Conservation (phyloP, 2,113 vertebrate species). For the Dascyllus trimaculatus region DNA sequence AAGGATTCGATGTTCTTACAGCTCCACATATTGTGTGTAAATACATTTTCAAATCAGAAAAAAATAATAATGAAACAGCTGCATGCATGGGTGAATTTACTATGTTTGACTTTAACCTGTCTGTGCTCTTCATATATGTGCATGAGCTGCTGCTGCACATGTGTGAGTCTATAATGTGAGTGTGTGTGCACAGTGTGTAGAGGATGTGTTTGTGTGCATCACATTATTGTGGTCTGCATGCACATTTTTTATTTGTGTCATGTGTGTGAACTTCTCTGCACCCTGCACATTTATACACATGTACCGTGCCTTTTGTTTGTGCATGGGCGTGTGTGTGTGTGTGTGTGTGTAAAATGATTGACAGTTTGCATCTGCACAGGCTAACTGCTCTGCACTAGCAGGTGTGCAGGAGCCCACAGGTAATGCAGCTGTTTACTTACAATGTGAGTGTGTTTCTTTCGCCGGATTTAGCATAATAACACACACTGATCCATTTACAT, state of each 20-base stretch:
- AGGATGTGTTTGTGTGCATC: conserved; percentile 9
- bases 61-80: neutral
- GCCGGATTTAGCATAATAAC: conserved; percentile 64
- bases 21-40: neutral
- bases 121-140: conserved; percentile 15
- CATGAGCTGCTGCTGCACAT: neutral
- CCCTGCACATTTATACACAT: conserved; percentile 20
- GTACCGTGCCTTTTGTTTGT: conserved; percentile 12
- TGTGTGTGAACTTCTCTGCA: conserved; percentile 6
- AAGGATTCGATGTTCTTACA: neutral
- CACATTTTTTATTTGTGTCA: conserved; percentile 29
- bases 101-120: conserved; percentile 16
- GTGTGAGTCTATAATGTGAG: neutral
- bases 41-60: neutral
- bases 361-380: conserved; percentile 78
- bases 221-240: conserved; percentile 25
- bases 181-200: neutral
- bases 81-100: conserved; percentile 10
- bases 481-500: conserved; percentile 63
- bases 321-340: conserved; percentile 19
- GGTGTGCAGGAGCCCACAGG: conserved; percentile 79
- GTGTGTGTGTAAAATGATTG: conserved; percentile 65
- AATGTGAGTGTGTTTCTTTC: conserved; percentile 54
- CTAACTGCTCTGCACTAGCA: conserved; percentile 75
- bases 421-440: conserved; percentile 76